phyloP scores from a whole-genome alignment of 2,888 invertebrate genomes.

The Philopedon plagiatum region DNA sequence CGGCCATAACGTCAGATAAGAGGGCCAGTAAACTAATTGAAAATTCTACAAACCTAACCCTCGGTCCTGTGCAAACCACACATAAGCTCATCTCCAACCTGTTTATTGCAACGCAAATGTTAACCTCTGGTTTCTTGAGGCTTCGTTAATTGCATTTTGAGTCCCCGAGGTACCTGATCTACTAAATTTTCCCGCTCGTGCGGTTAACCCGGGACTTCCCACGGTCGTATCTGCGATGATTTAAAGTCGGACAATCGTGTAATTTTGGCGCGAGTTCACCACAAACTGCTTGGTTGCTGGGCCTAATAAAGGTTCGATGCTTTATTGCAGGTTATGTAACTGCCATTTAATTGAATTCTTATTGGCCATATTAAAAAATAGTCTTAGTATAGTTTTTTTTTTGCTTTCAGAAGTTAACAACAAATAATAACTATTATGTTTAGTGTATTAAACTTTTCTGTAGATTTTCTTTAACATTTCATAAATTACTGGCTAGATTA shows the following conservation, averaged over 20 bases:
- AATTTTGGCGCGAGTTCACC: constrained; percentile 33
- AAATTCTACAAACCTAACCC: constrained; percentile 33
- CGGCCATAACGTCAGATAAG: constrained; percentile 14
- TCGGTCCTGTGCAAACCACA: constrained; percentile 24
- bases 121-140: constrained; percentile 47
- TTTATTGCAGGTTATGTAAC: background rate
- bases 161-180: constrained; percentile 47
- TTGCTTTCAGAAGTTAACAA: no score
- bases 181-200: constrained; percentile 41
- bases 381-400: no score
- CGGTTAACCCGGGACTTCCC: constrained; percentile 42
- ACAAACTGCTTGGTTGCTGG: background rate
- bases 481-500: no score
- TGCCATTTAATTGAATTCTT: no score
- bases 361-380: no score
- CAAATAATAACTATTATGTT: no score
- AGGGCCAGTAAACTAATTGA: constrained; percentile 30
- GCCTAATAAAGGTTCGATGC: background rate
- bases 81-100: constrained; percentile 38
- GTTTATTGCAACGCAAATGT: constrained; percentile 38
- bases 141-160: constrained; percentile 49
- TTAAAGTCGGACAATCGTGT: constrained; percentile 47
- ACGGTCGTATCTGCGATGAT: constrained; percentile 39
- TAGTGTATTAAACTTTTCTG: no score
- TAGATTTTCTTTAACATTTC: no score